Conservation (phyloP, 2,113 vertebrate genomes). For the Melanerpes formicivorus region DNA sequence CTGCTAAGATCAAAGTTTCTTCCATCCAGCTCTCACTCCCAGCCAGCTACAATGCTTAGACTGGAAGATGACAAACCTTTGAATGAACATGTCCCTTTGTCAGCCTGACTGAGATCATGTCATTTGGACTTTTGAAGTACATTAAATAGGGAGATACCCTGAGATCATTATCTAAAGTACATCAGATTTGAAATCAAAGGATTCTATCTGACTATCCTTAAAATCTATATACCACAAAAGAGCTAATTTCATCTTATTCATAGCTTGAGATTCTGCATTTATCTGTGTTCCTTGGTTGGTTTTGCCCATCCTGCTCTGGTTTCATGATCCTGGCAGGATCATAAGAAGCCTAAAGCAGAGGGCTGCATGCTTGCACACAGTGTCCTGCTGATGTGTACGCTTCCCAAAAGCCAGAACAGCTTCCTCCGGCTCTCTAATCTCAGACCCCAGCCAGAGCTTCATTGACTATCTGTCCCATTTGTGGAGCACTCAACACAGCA, state of each 20-base stretch:
- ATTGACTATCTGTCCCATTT: neutral
- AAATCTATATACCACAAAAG: neutral
- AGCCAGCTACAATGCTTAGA: neutral
- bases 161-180: neutral
- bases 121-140: neutral
- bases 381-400: neutral
- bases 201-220: neutral
- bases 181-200: neutral
- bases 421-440: neutral
- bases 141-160: neutral
- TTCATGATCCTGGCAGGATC: neutral
- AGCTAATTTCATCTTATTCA: neutral
- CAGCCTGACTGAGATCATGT: neutral
- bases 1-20: slow-evolving; percentile 2
- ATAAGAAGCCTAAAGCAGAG: neutral
- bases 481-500: neutral
- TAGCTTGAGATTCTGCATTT: neutral
- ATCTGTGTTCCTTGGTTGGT: neutral
- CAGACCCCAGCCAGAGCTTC: neutral
- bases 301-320: neutral
- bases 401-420: neutral
- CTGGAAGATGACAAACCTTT: neutral
- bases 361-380: too few relatives aligned
- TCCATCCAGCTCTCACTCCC: neutral
- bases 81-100: neutral